Evolutionary conservation across 2,888 invertebrate species (phyloP).

Genomic region (Chorisops tibialis): DNA sequence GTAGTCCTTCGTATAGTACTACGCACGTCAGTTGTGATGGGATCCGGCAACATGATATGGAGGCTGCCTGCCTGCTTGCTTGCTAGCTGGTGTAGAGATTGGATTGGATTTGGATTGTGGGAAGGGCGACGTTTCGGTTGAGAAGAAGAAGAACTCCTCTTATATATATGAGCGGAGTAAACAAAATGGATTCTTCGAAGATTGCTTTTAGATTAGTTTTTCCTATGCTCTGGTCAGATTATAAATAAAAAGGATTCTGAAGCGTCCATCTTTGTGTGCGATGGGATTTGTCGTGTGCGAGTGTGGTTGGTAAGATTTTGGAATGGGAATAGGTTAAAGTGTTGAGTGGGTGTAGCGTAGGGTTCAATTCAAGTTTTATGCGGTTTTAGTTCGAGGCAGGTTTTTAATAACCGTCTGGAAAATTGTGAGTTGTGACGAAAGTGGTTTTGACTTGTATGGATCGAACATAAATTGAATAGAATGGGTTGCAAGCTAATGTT

Average conservation of each 20-base stretch:
- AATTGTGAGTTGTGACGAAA: too few species aligned
- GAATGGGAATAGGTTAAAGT: too few species aligned
- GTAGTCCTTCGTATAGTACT: not conserved
- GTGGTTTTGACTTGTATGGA: too few species aligned
- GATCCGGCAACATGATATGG: not conserved
- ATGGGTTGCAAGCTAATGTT: too few species aligned
- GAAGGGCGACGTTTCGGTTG: not conserved
- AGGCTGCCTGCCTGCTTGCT: not conserved
- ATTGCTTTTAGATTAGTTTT: slow-evolving; percentile 6
- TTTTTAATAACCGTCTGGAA: too few species aligned
- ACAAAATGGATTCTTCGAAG: slow-evolving; percentile 6
- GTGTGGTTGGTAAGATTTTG: too few species aligned
- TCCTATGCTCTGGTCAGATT: not conserved
- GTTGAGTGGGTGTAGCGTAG: too few species aligned
- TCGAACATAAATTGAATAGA: too few species aligned
- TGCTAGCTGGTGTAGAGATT: not conserved
- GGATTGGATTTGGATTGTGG: not conserved
- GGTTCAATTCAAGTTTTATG: too few species aligned
- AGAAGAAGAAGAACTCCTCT: not conserved
- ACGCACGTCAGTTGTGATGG: not conserved
- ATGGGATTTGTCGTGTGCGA: too few species aligned
- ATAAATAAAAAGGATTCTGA: not conserved
- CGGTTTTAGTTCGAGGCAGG: too few species aligned
- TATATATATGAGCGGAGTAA: not conserved
- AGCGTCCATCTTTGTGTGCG: too few species aligned